A percentile compares a stretch with the other conserved stretches of the same genome.
phyloP scores from a whole-genome alignment of 2,113 vertebrate genomes.

The Trochalopteron elliotii region DNA sequence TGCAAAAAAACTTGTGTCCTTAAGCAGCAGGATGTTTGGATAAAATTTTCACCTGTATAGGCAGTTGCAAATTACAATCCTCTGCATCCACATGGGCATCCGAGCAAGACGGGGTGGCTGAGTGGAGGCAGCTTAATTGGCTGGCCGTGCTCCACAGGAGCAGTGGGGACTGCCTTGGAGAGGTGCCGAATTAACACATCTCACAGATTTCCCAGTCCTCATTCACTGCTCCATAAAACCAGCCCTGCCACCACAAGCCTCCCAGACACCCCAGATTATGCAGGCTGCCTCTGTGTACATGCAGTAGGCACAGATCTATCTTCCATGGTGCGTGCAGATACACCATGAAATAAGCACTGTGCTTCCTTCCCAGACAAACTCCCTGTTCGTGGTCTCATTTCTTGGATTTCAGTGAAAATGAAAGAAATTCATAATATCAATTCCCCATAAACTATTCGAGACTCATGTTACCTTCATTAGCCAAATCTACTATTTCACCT shows the following conservation, averaged over 20 bases:
- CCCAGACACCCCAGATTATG: not conserved
- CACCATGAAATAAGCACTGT: not conserved
- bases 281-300: rapidly evolving
- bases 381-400: rapidly evolving
- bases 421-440: not conserved
- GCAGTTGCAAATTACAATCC: constrained; percentile 49
- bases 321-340: not conserved
- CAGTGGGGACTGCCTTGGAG: not conserved
- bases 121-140: constrained; percentile 6
- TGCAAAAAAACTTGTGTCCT: not conserved
- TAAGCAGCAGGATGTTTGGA: constrained; percentile 22
- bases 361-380: not conserved
- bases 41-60: constrained; percentile 52
- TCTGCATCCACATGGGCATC: not conserved
- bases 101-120: not conserved
- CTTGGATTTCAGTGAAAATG: not conserved
- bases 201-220: not conserved
- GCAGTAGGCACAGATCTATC: rapidly evolving
- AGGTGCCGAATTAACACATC: constrained; percentile 21
- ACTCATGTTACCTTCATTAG: not conserved
- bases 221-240: not conserved
- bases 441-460: not conserved
- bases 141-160: not conserved
- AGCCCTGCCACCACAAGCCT: not conserved
- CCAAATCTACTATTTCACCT: not conserved